phyloP scores from a whole-genome alignment of 2,888 invertebrate genomes.

The Tinea trinotella region DNA sequence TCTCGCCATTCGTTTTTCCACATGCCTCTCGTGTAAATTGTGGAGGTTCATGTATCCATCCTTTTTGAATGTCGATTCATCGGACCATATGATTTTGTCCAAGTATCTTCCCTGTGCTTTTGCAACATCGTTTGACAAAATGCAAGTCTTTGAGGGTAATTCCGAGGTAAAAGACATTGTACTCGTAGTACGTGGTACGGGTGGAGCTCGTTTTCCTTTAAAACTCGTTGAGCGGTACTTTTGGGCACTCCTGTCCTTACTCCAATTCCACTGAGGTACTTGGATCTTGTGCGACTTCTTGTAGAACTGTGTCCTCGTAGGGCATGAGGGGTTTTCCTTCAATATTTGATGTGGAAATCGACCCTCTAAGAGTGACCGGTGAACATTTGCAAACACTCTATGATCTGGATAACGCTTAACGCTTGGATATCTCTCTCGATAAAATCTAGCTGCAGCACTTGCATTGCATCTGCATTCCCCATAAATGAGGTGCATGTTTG shows the following conservation, averaged over 20 bases:
- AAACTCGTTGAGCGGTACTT: too few relatives aligned
- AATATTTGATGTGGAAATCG: too few relatives aligned
- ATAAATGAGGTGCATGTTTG: conserved; percentile 25
- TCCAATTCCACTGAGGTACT: too few relatives aligned
- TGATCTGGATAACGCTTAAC: conserved; percentile 19
- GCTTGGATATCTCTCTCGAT: too few relatives aligned
- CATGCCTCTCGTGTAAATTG: conserved; percentile 18
- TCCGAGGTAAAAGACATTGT: too few relatives aligned
- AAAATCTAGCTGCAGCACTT: conserved; percentile 22
- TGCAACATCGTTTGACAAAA: too few relatives aligned
- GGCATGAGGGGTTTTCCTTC: too few relatives aligned
- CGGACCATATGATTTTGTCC: conserved; percentile 19
- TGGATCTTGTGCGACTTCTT: conserved; percentile 18
- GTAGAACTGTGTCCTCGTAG: conserved; percentile 20
- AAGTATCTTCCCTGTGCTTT: too few relatives aligned
- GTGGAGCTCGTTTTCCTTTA: conserved; percentile 15
- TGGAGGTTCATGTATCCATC: conserved; percentile 16
- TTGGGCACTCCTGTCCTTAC: too few relatives aligned
- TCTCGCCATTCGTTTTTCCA: conserved; percentile 13
- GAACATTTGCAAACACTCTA: conserved; percentile 22
- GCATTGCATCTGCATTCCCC: conserved; percentile 23
- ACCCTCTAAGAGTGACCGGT: conserved; percentile 18
- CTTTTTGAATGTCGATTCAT: conserved; percentile 19
- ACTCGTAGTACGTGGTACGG: conserved; percentile 15
- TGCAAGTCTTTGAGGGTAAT: too few relatives aligned